Evolutionary conservation across 2,888 invertebrate species (phyloP), one percentile per base, ranked within the genome.

Genomic region (Drosophila parthenogenetica): DNA sequence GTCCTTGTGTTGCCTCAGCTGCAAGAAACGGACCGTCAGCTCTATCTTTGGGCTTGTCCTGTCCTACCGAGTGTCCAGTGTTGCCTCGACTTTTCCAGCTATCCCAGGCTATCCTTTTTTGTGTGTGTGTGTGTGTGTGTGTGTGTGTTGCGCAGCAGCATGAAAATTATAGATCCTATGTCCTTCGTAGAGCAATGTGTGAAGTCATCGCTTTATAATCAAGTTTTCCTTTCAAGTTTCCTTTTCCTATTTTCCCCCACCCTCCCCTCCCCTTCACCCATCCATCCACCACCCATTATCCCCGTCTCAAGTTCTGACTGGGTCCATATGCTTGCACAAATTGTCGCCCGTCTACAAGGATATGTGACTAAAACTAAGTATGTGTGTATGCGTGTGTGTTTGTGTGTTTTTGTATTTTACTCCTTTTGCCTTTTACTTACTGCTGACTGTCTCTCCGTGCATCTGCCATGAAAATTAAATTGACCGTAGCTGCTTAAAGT

Each of bases 201-300:
- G 89, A 90, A 90, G 89, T 90, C 90, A 90, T 90, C 91, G 87
- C 83, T 89, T 90, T 90, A 90, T 90, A 90, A 90, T 90, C 84
- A 90, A 90, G 83, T 90, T 90, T 90, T 87, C 77, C 85, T 85
- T 87, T 88, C 87, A 88, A 88, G 83, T 77, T 79, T 75, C 71
- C 59, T 79, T 75, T 75, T 73, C 55, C 65, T 67, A 66, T 78
- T 73, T 40, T 50, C 48, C 25, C 37, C 19, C 49, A 22, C 37
- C 4, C 19, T 0, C 10, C 5, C n/a, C 17, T 16, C 13, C n/a
- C n/a, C n/a, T n/a, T n/a, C n/a, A n/a, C 43, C 49, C 3, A 5
- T 16, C 14, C 32, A 13, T 48, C 40, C 49, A 39, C n/a, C n/a
- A n/a, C 48, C 5, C 49, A 35, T 49, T 17, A 35, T 35, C 35